Evolutionary conservation across 2,113 vertebrate genomes (phyloP).

Genomic region (Trogon surrucura): DNA sequence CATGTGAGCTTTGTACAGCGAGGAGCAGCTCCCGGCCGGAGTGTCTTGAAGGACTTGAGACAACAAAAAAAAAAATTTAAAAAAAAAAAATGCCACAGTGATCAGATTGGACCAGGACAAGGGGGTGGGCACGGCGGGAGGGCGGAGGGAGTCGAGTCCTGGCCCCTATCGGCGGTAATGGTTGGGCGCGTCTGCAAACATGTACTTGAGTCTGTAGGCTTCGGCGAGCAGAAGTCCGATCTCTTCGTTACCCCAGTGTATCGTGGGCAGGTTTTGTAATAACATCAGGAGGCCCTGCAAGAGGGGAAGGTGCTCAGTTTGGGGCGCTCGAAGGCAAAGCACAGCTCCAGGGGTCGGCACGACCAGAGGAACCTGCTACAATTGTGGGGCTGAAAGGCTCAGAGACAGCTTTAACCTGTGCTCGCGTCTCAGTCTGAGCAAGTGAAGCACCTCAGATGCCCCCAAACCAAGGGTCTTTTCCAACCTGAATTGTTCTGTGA

Average conservation of each 20-base stretch:
- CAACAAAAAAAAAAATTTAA: not conserved
- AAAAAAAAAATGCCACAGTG: conserved; percentile 72
- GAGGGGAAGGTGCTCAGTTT: not conserved
- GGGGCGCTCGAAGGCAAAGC: not conserved
- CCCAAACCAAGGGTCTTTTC: not conserved
- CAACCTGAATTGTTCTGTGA: too few relatives aligned
- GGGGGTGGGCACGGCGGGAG: not conserved
- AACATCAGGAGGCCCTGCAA: conserved; percentile 95
- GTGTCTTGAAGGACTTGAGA: conserved; percentile 39
- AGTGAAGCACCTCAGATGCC: not conserved
- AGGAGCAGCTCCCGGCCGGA: conserved; percentile 65
- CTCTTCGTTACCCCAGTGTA: conserved; percentile 99
- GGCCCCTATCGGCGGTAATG: conserved; percentile 93
- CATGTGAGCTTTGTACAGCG: conserved; percentile 74
- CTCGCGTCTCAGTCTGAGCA: not conserved
- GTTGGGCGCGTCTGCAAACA: conserved; percentile 97
- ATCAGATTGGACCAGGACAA: conserved; percentile 64
- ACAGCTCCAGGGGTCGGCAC: not conserved
- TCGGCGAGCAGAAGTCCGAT: conserved; percentile 95
- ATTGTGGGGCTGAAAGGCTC: not conserved
- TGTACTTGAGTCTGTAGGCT: conserved; percentile 98
- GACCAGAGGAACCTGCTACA: not conserved
- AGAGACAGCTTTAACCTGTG: not conserved
- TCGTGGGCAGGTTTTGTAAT: conserved; percentile 97
- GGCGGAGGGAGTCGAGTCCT: conserved; percentile 24